These are phyloP conservation scores for Copidosoma floridanum DNA, from an alignment of 1,140 invertebrate species.

Conservation along the genomic window DNA sequence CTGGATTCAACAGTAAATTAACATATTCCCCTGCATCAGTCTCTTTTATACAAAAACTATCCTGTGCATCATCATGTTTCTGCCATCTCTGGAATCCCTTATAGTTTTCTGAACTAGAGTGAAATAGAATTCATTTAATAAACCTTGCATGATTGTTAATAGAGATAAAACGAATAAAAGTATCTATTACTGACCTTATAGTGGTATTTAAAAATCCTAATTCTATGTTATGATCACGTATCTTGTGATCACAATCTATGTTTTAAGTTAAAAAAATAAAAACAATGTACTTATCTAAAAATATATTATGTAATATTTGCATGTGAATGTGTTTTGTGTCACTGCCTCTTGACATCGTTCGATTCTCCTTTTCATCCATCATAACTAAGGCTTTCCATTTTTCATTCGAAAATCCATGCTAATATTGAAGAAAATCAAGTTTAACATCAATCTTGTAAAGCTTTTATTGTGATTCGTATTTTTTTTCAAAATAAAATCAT, in stretches of 20 bases:
- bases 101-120: constrained; percentile 71
- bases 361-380: not conserved
- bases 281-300: constrained; percentile 21
- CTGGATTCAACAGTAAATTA: constrained; percentile 93
- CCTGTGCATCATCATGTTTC: constrained; percentile 82
- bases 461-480: no score
- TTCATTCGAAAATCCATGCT: not conserved
- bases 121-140: constrained; percentile 15
- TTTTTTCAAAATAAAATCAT: no score
- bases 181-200: constrained; percentile 63
- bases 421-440: not conserved
- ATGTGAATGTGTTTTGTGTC: constrained; percentile 15
- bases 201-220: constrained; percentile 86
- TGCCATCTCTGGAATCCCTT: constrained; percentile 84
- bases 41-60: constrained; percentile 89
- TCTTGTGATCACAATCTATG: constrained; percentile 41
- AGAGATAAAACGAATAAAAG: no score
- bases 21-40: constrained; percentile 76
- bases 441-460: not conserved
- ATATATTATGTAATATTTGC: constrained; percentile 12
- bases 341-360: not conserved
- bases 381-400: not conserved
- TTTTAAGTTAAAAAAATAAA: constrained; percentile 18
- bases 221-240: constrained; percentile 70
- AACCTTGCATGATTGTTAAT: no score